Base-by-base conservation (phyloP, 2,797 vertebrate genomes). In the Chelonia mydas region DNA sequence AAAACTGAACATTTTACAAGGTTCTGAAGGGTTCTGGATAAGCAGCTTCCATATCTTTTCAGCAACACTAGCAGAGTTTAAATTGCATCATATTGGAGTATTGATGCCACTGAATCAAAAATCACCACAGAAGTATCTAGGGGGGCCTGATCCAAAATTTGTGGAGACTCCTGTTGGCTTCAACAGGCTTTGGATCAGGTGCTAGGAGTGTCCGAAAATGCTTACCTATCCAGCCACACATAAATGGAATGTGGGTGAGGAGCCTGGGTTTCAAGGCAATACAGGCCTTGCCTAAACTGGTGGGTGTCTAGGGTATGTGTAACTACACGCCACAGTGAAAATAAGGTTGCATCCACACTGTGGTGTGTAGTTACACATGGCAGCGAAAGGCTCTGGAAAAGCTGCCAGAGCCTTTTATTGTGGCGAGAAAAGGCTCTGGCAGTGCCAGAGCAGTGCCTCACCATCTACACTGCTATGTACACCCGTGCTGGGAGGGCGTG, bases 21-120 rank as follows among this genome's bases (percentile, higher is more conserved):
- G 13, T 85, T 94, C 88, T 88, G 72, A 45, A 10, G 84, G 89
- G 87, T 5, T 72, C 27, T 15, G 31, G 16, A 16, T 80, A 77
- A 94, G 84, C 78, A 83, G 82, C 49, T 93, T 90, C 49, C 90
- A 51, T 19, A 81, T 31, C 50, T 86, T 90, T 90, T 76, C 88
- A 91, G 78, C 84, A 96, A 68, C 0, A 0, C 10, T 0, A 1
- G 37, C 33, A 45, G 53, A 15, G 84, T 47, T n/a, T 33, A 95
- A 93, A 91, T 5, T 90, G 65, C 54, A 59, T 49, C 85, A 78
- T 92, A 93, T 45, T 37, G 84, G 28, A 88, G 78, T 19, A 28
- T 11, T 90, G 96, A 90, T 91, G 78, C 21, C 59, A 45, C 37
- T 92, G 83, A 28, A 59, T 93, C 83, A 90, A 94, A 91, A 82